Percentiles rank a stretch among this genome's conserved stretches.
Evolutionary conservation across 2,888 invertebrate genomes (phyloP).

Genomic region (Drosophila mimetica): DNA sequence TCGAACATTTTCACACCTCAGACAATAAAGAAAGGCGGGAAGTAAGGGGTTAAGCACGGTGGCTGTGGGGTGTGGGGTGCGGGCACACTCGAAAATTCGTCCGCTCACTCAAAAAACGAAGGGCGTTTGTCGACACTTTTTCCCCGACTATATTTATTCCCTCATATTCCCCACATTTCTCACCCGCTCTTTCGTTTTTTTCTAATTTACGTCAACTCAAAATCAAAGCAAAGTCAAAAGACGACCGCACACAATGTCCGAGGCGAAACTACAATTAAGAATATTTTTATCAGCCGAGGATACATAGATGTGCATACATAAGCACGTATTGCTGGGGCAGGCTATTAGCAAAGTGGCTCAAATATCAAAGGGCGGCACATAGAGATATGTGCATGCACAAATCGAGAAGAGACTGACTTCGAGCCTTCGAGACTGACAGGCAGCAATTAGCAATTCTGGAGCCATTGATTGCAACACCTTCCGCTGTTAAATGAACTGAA

Average conservation of each 20-base stretch:
- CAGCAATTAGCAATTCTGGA: constrained; percentile 59
- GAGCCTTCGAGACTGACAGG: constrained; percentile 48
- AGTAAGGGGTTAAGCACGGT: constrained; percentile 43
- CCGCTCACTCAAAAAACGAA: constrained; percentile 25
- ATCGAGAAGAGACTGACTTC: neutral
- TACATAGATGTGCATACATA: neutral
- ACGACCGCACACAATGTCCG: constrained; percentile 69
- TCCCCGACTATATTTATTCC: neutral
- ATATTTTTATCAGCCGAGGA: constrained; percentile 66
- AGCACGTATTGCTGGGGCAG: constrained; percentile 10
- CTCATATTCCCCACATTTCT: constrained; percentile 19
- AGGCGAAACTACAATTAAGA: constrained; percentile 63
- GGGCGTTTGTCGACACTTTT: constrained; percentile 26
- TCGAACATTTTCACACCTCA: constrained; percentile 70
- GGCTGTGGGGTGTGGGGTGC: neutral
- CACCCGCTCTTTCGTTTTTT: constrained; percentile 1
- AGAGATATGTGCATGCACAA: neutral
- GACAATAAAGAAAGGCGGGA: constrained; percentile 51
- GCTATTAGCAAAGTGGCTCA: constrained; percentile 81
- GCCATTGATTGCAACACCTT: constrained; percentile 18
- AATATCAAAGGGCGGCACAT: constrained; percentile 75
- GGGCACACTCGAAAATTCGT: constrained; percentile 4
- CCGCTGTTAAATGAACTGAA: neutral
- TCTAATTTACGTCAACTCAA: constrained; percentile 72
- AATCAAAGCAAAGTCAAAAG: constrained; percentile 76